Base-by-base conservation (phyloP, 2,797 vertebrate species). In the Rhinoraja longicauda region DNA sequence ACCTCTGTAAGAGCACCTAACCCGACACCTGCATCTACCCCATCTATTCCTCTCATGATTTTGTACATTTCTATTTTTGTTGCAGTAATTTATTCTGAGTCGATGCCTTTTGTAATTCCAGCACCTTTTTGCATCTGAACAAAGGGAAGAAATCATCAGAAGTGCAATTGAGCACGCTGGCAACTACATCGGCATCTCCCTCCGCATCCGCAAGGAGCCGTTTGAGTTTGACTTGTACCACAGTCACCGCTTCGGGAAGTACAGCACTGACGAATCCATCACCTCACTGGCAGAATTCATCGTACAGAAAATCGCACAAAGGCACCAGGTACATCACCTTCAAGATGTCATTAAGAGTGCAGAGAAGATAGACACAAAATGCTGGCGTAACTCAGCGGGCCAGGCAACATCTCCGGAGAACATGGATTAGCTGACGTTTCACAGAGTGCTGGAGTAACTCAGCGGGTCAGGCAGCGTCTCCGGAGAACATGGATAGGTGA, bases 201-300 rank as follows among this genome's bases (percentile, higher is more conserved):
- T 99, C 93, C 96, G 99, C 0, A 95, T 97, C 94, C 97, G 99
- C 93, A 99, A 99, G 93, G 99, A 99, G 45, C 94, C 97, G 6
- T 95, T 99, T 94, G 97, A 97, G 93, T 99, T 98, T 93, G 98
- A 99, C 94, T 95, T 95, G n/a, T 99, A 97, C 90, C 94, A 97
- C 94, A 97, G 96, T 1, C 97, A 98, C 95, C 97, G 99, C 62
- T 97, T 99, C 95, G 99, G 99, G 93, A 99, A 99, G 95, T 99
- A 99, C 95, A 97, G 98, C 96, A 98, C 97, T 0, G 99, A 99
- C 93, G 99, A 99, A 94, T 98, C 98, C 94, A 98, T 99, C 95
- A 99, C 98, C 2, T 99, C 99, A n/a, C 96, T 99, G 95, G 99
- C 99, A 1, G 99, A 99, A 95, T 99, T 99, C 62, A 95, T 98